Base-by-base conservation (phyloP, 2,888 invertebrate species). In the Nycteola revayana region DNA sequence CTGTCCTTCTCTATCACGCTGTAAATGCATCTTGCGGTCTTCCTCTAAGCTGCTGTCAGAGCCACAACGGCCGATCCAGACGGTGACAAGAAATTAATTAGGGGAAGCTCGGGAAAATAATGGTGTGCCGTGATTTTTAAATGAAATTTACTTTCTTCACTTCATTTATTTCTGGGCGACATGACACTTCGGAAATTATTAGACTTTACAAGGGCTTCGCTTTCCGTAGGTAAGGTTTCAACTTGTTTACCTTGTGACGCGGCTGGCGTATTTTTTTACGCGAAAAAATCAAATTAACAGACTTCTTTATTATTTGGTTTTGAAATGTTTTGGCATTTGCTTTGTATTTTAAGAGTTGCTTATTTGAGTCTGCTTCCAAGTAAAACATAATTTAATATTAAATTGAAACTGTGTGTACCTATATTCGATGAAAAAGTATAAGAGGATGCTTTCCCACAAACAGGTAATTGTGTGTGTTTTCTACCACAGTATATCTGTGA, bases 81-180 rank as follows among this genome's bases (percentile, higher is more conserved):
- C 85, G 80, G 83, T 86, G 86, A 87, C 86, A 86, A 79, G 86
- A 86, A 87, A 87, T 87, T 87, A 87, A 87, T 87, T 86, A 87
- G 85, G 84, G 81, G 82, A 84, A 81, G 76, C 77, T 68, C 65
- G 72, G 75, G 77, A 80, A 82, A 85, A 87, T 85, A 87, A 87
- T 87, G 86, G 85, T 78, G 64, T 62, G 76, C 77, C 82, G 82
- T 84, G 86, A 86, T 87, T 87, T 87, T 87, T 87, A 85, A 85
- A 87, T 82, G 81, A 82, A 86, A 86, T 86, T 85, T 83, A 85
- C 84, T 85, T 84, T 81, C 84, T 83, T 60, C 85, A 82, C 76
- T 86, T 86, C 87, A 87, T 86, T 86, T 86, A 84, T 85, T 85
- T 78, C 76, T 63, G 66, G 72, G 75, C 75, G 77, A 85, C 86